A percentile compares a stretch with the other conserved stretches of the same genome.
Conservation (phyloP, 2,113 vertebrate genomes). For the Mugil cephalus region DNA sequence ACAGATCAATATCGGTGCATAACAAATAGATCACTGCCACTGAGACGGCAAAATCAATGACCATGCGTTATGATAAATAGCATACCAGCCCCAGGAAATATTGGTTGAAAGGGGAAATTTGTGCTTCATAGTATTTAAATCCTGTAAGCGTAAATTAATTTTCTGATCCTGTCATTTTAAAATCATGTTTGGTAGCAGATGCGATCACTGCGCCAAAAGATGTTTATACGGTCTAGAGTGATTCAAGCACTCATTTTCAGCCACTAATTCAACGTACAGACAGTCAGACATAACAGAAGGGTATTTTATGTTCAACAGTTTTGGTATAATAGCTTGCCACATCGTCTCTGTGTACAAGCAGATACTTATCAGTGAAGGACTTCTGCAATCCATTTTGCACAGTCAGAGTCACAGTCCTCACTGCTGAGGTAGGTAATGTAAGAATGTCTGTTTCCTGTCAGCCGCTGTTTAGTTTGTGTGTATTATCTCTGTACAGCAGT, state of each 20-base stretch:
- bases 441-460: background rate
- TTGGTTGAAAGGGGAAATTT: background rate
- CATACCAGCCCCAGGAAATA: background rate
- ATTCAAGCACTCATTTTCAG: background rate
- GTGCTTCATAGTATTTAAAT: slow-evolving; percentile 1
- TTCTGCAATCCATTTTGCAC: background rate
- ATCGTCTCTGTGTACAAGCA: background rate
- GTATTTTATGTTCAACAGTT: background rate
- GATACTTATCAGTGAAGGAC: background rate
- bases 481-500: background rate
- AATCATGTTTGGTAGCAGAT: slow-evolving; percentile 3
- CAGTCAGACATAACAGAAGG: slow-evolving; percentile 1
- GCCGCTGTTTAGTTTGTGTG: background rate
- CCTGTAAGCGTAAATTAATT: slow-evolving; percentile 1
- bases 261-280: background rate
- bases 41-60: slow-evolving; percentile 5
- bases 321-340: background rate
- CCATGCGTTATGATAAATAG: background rate
- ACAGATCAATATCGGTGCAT: slow-evolving; percentile 35
- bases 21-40: slow-evolving; percentile 25
- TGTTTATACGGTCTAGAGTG: background rate
- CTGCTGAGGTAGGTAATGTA: background rate
- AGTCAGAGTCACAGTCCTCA: background rate
- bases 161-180: background rate
- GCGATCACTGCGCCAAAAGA: background rate